A percentile compares a stretch with the other conserved stretches of the same genome.
phyloP scores from a whole-genome alignment of 1,140 invertebrate species.

The Drosophila persimilis region DNA sequence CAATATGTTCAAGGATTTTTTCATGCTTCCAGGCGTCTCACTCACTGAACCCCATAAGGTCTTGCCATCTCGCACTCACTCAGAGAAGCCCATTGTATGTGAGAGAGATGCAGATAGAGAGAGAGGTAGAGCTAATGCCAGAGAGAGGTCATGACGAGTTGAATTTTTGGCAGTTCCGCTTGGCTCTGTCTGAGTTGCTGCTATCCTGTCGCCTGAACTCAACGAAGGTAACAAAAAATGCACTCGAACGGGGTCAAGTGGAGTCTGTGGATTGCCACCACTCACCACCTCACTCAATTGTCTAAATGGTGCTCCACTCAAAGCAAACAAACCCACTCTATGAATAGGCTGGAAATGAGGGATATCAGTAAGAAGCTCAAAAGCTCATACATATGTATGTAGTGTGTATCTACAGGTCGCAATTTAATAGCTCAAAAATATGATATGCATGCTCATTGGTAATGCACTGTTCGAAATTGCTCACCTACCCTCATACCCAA shows the following conservation, averaged over 20 bases:
- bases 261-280: conserved; percentile 4
- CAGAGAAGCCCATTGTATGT: not conserved
- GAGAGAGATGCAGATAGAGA: not conserved
- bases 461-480: too few species aligned
- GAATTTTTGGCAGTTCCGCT: conserved; percentile 32
- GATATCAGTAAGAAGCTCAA: too few species aligned
- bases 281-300: not conserved
- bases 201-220: conserved; percentile 55
- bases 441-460: too few species aligned
- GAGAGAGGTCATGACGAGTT: not conserved
- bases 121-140: not conserved
- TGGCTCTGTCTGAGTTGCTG: conserved; percentile 38
- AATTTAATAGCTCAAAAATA: too few species aligned
- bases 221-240: conserved; percentile 59
- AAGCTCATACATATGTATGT: too few species aligned
- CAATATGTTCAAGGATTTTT: conserved; percentile 80
- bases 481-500: too few species aligned
- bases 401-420: too few species aligned
- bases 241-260: conserved; percentile 25
- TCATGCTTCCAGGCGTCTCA: conserved; percentile 59
- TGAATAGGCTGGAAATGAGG: not conserved
- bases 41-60: not conserved
- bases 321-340: not conserved
- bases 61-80: not conserved
- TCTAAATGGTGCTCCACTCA: not conserved